These are phyloP conservation scores for Agapornis canus DNA, from an alignment of 2,797 vertebrate genomes.

Conservation along the genomic window DNA sequence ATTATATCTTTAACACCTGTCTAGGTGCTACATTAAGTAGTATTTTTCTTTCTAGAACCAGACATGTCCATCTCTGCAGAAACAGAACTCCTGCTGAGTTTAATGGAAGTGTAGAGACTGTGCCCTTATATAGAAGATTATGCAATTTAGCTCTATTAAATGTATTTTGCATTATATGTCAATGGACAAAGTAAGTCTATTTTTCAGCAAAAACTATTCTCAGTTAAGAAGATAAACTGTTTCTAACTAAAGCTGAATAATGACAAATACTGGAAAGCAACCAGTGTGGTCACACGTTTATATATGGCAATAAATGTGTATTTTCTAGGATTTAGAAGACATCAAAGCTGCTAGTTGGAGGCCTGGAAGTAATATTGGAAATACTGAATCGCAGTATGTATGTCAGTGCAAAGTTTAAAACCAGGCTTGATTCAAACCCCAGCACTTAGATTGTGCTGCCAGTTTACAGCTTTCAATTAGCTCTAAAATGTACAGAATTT, in stretches of 20 bases:
- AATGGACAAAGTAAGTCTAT: background rate
- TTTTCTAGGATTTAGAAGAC: conserved; percentile 26
- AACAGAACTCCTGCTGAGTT: background rate
- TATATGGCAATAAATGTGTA: conserved; percentile 4
- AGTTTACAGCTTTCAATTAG: background rate
- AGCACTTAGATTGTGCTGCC: background rate
- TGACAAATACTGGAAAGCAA: conserved; percentile 45
- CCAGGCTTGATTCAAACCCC: background rate
- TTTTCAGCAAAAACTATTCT: conserved; percentile 24
- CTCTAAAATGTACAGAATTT: background rate
- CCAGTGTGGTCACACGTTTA: conserved; percentile 4
- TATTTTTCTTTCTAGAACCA: conserved; percentile 47
- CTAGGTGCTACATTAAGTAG: conserved; percentile 53
- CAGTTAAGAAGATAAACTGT: conserved; percentile 6
- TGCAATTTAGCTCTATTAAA: background rate
- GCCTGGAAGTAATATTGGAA: conserved; percentile 38
- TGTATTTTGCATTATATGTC: conserved; percentile 6
- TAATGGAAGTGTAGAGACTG: conserved; percentile 11
- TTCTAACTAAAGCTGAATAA: conserved; percentile 53
- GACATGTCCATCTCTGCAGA: conserved; percentile 2
- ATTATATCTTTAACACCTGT: conserved; percentile 52
- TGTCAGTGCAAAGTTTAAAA: background rate
- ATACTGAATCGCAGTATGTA: conserved; percentile 3
- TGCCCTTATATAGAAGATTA: conserved; percentile 23
- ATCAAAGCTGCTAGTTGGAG: conserved; percentile 16